Conservation (phyloP, 1,140 invertebrate genomes). For the Bicyclus anynana region DNA sequence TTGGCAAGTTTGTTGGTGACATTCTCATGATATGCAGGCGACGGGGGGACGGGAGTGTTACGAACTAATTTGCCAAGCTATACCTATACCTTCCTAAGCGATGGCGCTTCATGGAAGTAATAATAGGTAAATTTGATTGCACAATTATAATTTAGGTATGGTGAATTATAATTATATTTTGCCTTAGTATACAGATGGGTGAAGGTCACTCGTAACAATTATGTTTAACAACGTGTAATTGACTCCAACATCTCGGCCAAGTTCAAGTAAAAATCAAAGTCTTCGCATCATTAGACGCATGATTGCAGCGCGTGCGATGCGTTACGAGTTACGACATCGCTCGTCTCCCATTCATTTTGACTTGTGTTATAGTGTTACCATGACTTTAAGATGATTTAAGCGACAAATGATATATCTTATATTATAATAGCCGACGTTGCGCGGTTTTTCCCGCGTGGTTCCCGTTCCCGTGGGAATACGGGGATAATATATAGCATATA, state of each 20-base stretch:
- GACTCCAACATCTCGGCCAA: slow-evolving; percentile 39
- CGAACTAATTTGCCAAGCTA: too few relatives aligned
- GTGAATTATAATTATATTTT: not conserved
- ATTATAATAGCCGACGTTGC: too few relatives aligned
- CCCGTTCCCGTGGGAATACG: too few relatives aligned
- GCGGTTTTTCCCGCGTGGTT: too few relatives aligned
- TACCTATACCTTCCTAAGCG: too few relatives aligned
- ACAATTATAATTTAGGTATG: slow-evolving; percentile 3
- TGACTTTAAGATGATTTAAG: not conserved
- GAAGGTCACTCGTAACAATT: not conserved
- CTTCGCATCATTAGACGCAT: slow-evolving; percentile 35
- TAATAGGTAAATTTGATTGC: too few relatives aligned
- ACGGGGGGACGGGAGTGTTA: too few relatives aligned
- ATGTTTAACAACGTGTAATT: slow-evolving; percentile 12
- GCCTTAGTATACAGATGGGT: not conserved
- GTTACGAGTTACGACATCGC: slow-evolving; percentile 44
- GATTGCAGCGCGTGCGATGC: slow-evolving; percentile 34
- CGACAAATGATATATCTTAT: too few relatives aligned
- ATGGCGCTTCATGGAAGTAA: too few relatives aligned
- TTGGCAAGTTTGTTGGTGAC: too few relatives aligned
- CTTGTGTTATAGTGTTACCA: slow-evolving; percentile 15
- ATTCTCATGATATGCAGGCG: too few relatives aligned
- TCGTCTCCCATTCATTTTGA: slow-evolving; percentile 21
- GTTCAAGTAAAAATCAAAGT: slow-evolving; percentile 44
- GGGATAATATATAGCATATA: too few relatives aligned